These are phyloP conservation scores for Isoperla grammatica DNA, from an alignment of 2,888 invertebrate genomes.

Conservation along the genomic window DNA sequence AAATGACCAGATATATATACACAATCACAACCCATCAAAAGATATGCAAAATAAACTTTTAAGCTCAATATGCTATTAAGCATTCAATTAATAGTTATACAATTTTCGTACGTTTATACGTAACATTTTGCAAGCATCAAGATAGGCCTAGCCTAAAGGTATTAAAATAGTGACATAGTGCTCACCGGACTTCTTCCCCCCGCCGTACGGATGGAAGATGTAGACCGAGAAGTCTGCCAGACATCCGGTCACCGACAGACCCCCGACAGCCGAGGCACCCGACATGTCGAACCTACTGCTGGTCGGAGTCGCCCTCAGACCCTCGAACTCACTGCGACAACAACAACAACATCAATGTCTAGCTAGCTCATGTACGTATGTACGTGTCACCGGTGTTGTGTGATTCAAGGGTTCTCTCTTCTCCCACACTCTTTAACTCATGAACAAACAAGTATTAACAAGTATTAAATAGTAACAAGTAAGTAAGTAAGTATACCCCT, in stretches of 20 bases:
- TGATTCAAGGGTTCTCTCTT: too few species aligned
- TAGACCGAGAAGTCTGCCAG: slow-evolving; percentile 96
- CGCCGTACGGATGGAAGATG: slow-evolving; percentile 97
- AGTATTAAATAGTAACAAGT: too few species aligned
- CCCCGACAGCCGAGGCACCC: slow-evolving; percentile 65
- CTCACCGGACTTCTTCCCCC: slow-evolving; percentile 70
- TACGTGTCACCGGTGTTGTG: background rate
- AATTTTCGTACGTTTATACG: background rate
- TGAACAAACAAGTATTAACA: too few species aligned
- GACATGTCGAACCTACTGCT: slow-evolving; percentile 25
- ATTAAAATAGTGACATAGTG: background rate
- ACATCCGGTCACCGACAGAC: slow-evolving; percentile 91
- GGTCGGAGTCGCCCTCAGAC: background rate
- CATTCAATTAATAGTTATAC: background rate
- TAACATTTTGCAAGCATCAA: background rate
- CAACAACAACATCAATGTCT: too few species aligned
- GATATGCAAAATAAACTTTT: background rate
- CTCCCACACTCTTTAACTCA: too few species aligned
- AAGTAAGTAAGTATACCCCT: too few species aligned
- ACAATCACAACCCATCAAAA: background rate
- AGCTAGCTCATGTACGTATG: too few species aligned
- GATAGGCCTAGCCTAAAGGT: background rate
- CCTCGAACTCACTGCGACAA: slow-evolving; percentile 49
- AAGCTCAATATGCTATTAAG: background rate
- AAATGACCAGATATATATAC: background rate